Percentiles rank a stretch among this genome's conserved stretches.
phyloP scores from a whole-genome alignment of 2,113 vertebrate species.

The Paraplagusia blochii region DNA sequence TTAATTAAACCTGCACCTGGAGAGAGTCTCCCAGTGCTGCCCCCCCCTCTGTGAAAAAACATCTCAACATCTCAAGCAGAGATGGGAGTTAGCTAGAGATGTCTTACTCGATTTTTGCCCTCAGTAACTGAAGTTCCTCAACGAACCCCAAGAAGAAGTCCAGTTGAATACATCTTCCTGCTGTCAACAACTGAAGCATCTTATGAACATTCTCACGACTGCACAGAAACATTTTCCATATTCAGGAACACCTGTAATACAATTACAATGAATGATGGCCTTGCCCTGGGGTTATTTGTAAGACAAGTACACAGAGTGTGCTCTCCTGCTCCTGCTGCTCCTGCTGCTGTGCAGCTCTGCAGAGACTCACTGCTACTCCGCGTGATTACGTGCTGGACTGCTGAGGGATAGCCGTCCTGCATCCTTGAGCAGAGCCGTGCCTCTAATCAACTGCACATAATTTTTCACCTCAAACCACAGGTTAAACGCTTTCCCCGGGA shows the following conservation, averaged over 20 bases:
- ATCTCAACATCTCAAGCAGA: no score
- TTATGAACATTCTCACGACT: background rate
- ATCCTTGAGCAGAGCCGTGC: conserved; percentile 28
- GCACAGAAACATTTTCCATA: background rate
- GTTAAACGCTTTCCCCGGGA: conserved; percentile 41
- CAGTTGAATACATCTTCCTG: background rate
- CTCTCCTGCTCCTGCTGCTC: conserved; percentile 5
- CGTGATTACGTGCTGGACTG: conserved; percentile 35
- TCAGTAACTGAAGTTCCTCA: no score
- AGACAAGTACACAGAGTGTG: background rate
- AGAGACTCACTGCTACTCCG: conserved; percentile 5
- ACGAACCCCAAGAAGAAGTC: no score
- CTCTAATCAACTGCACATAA: conserved; percentile 50
- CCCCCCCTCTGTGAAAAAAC: no score
- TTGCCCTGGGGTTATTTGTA: conserved; percentile 3
- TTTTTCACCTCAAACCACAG: conserved; percentile 43
- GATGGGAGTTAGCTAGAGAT: no score
- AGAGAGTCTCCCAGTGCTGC: no score
- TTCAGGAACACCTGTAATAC: background rate
- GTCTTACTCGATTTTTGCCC: no score
- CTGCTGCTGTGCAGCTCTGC: conserved; percentile 11
- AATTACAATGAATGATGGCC: background rate
- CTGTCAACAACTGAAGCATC: background rate
- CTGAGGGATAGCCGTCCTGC: conserved; percentile 27
- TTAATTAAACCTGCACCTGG: no score